These are phyloP conservation scores for Gymnopithys bicolor DNA, from an alignment of 2,797 vertebrate genomes.

Conservation along the genomic window DNA sequence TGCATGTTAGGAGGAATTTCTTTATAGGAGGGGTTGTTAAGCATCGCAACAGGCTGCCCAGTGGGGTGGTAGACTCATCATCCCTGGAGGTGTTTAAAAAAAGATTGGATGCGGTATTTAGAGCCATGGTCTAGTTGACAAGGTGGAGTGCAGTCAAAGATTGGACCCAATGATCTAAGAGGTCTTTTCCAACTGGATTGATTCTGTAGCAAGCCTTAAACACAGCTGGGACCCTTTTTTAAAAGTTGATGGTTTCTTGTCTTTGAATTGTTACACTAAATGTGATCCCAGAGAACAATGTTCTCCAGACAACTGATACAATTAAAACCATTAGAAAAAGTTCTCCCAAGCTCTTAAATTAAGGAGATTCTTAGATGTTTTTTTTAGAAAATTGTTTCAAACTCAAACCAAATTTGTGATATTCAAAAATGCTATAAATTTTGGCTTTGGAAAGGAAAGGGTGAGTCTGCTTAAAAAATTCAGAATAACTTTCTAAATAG, in stretches of 20 bases:
- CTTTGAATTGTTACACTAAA: background rate
- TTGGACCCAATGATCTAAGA: fast-evolving
- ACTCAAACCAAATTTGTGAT: background rate
- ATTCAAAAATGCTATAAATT: background rate
- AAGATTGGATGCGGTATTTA: background rate
- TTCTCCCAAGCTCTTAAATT: background rate
- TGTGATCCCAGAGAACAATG: background rate
- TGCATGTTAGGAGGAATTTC: background rate
- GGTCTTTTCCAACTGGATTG: background rate
- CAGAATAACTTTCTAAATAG: background rate
- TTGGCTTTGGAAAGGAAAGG: background rate
- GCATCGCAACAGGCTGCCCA: fast-evolving
- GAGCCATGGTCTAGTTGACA: background rate
- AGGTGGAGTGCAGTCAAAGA: background rate
- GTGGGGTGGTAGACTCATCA: background rate
- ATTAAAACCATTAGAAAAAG: background rate
- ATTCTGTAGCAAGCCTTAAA: background rate
- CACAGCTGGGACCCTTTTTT: background rate
- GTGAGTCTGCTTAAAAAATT: background rate
- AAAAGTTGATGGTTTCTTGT: background rate
- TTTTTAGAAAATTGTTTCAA: background rate
- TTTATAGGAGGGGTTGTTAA: background rate
- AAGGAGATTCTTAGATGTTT: background rate
- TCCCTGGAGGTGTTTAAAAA: background rate
- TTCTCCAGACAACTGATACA: background rate